A percentile compares a stretch with the other conserved stretches of the same genome.
Conservation (phyloP, 2,888 invertebrate species). For the Eucera pruinosa region DNA sequence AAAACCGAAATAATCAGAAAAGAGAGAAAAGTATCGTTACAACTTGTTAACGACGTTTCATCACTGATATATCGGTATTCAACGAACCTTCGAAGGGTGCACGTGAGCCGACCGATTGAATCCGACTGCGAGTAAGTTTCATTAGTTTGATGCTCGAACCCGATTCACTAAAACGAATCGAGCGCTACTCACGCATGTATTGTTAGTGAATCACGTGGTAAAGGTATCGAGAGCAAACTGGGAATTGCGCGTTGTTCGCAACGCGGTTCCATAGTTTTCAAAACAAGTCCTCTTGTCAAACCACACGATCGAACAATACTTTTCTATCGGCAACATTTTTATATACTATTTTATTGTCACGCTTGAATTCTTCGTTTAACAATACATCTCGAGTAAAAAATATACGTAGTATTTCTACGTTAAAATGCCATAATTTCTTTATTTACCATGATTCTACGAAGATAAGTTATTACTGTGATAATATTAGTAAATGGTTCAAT, state of each 20-base stretch:
- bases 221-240: slow-evolving; percentile 2
- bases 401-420: no score
- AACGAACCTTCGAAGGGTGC: slow-evolving; percentile 25
- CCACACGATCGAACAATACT: not conserved
- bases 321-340: not conserved
- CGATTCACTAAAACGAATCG: slow-evolving; percentile 30
- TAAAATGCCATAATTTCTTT: not conserved
- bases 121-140: slow-evolving; percentile 54
- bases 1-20: not conserved
- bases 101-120: slow-evolving; percentile 38
- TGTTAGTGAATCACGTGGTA: slow-evolving; percentile 43
- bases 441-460: not conserved
- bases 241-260: not conserved
- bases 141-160: slow-evolving; percentile 24
- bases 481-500: not conserved
- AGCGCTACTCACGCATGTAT: slow-evolving; percentile 22
- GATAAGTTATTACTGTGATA: not conserved
- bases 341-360: not conserved
- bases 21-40: not conserved
- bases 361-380: not conserved
- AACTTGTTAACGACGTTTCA: not conserved
- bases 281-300: not conserved
- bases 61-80: not conserved
- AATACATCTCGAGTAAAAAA: no score
- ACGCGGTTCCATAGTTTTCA: not conserved